Evolutionary conservation across 2,888 invertebrate species (phyloP).

Genomic region (Drosophila atripex): DNA sequence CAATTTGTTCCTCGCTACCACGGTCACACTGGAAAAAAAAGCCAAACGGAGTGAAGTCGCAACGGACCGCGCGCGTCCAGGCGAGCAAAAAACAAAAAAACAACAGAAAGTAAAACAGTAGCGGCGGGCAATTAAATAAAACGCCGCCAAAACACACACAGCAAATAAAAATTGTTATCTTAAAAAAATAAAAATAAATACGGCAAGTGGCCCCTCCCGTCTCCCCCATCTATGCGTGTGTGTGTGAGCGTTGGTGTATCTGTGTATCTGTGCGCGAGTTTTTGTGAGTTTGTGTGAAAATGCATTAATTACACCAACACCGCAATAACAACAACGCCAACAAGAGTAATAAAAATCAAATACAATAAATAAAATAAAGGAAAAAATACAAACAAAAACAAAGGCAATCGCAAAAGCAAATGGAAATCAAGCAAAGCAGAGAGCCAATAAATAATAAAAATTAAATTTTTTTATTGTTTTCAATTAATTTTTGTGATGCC

Average conservation of each 20-base stretch:
- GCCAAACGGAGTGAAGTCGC: conserved; percentile 14
- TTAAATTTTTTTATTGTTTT: conserved; percentile 48
- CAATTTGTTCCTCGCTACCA: background rate
- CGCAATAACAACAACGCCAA: conserved; percentile 48
- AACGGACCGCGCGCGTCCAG: conserved; percentile 35
- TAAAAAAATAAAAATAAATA: conserved; percentile 16
- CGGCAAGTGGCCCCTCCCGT: conserved; percentile 34
- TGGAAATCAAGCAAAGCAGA: conserved; percentile 51
- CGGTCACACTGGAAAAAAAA: conserved; percentile 4
- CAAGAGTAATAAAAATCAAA: conserved; percentile 54
- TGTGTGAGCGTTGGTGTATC: conserved; percentile 39
- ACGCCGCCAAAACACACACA: conserved; percentile 52
- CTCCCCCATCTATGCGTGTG: conserved; percentile 46
- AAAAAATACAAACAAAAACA: conserved; percentile 63
- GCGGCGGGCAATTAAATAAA: conserved; percentile 37
- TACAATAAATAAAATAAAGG: conserved; percentile 59
- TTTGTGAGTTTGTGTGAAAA: conserved; percentile 63
- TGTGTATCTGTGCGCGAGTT: conserved; percentile 52
- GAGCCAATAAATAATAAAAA: conserved; percentile 39
- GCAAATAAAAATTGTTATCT: conserved; percentile 16
- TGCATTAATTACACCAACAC: conserved; percentile 73
- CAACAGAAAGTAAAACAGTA: conserved; percentile 20
- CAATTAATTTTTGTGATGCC: conserved; percentile 58
- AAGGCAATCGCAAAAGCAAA: conserved; percentile 38
- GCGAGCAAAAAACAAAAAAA: conserved; percentile 30